Conservation (phyloP, 2,797 vertebrate species). For the Cacajao melanocephalus region DNA sequence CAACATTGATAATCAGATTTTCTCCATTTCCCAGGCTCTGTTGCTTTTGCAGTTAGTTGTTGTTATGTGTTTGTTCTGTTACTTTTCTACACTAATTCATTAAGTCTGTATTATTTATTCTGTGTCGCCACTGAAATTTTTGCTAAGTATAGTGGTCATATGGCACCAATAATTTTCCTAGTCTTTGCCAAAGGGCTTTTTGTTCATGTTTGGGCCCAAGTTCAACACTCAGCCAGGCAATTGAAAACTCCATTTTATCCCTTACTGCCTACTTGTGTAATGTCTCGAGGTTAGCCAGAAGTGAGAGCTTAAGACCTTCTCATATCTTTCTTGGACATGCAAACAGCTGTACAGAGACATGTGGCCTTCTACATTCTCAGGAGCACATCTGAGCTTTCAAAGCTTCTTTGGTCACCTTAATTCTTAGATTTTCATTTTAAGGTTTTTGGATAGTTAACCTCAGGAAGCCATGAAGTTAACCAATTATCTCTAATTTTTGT, state of each 20-base stretch:
- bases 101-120: background rate
- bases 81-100: background rate
- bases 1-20: background rate
- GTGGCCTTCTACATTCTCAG: background rate
- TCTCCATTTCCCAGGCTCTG: background rate
- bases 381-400: background rate
- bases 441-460: background rate
- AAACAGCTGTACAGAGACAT: background rate
- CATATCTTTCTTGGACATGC: background rate
- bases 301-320: background rate
- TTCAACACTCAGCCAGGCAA: background rate
- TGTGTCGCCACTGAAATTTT: background rate
- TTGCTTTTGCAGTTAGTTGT: background rate
- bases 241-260: background rate
- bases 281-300: background rate
- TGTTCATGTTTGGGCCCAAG: background rate
- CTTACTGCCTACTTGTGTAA: background rate
- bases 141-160: background rate
- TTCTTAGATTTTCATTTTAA: background rate
- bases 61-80: background rate
- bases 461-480: background rate
- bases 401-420: background rate
- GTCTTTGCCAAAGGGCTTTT: background rate
- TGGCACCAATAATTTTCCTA: background rate
- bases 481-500: background rate